Evolutionary conservation across 2,113 vertebrate genomes (phyloP).

Genomic region (Peromyscus leucopus): DNA sequence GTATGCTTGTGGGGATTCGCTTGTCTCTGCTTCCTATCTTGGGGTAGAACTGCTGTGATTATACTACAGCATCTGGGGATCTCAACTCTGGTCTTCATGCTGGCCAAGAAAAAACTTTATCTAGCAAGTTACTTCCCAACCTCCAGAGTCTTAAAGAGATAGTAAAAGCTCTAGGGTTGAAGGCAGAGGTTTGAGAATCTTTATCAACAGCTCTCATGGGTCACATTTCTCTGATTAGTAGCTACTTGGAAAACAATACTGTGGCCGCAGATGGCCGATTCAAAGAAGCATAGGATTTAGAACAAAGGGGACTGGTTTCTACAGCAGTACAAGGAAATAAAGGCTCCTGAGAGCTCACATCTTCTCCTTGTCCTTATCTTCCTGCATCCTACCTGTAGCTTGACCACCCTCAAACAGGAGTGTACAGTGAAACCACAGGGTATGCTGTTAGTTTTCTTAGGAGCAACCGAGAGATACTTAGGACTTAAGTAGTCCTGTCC

Average conservation of each 20-base stretch:
- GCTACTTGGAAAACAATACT: neutral
- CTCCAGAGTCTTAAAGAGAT: neutral
- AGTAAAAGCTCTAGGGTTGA: neutral
- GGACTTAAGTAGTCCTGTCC: neutral
- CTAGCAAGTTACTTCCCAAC: neutral
- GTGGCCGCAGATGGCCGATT: neutral
- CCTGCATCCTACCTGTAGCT: neutral
- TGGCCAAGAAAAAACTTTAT: neutral
- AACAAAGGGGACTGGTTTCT: neutral
- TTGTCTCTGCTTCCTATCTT: neutral
- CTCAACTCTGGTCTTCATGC: neutral
- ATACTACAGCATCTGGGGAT: neutral
- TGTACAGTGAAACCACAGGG: neutral
- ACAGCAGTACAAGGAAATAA: neutral
- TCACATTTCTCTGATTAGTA: slow-evolving; percentile 24
- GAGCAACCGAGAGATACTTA: neutral
- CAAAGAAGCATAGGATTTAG: neutral
- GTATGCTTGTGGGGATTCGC: neutral
- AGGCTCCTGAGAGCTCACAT: neutral
- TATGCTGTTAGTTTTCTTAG: neutral
- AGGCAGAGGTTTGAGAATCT: neutral
- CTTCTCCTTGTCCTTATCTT: neutral
- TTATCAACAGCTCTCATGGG: neutral
- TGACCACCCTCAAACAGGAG: too few species aligned
- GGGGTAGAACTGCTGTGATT: neutral